Evolutionary conservation across 23 tunicate genomes (phyloP).

Genomic region (Trididemnum miniatum): DNA sequence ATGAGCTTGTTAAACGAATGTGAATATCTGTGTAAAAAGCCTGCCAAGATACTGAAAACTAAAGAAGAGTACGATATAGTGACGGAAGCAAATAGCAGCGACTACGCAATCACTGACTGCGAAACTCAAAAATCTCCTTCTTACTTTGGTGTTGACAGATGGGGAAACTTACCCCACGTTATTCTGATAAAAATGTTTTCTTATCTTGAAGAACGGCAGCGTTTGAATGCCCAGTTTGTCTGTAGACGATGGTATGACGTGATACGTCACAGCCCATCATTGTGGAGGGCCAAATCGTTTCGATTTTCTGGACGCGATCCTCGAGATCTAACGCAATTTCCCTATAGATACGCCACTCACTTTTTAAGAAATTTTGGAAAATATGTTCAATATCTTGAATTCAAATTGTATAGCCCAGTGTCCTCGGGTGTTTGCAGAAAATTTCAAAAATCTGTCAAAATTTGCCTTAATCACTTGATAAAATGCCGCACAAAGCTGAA

Average conservation of each 20-base stretch:
- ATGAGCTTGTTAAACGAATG: constrained; percentile 7
- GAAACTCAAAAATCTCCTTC: too few species aligned
- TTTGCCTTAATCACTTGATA: constrained; percentile 51
- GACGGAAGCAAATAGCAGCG: not conserved
- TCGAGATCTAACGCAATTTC: constrained; percentile 65
- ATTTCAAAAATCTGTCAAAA: constrained; percentile 79
- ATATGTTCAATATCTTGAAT: constrained; percentile 60
- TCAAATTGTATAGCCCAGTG: constrained; percentile 82
- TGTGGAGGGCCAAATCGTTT: constrained; percentile 78
- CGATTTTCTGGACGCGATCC: constrained; percentile 91
- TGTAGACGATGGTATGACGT: constrained; percentile 93
- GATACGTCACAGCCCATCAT: constrained; percentile 61
- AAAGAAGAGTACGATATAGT: constrained; percentile 11
- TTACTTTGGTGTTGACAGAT: not conserved
- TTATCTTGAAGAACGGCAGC: constrained; percentile 48
- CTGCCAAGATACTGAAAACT: constrained; percentile 30
- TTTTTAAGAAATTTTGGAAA: constrained; percentile 75
- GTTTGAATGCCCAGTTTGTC: constrained; percentile 69
- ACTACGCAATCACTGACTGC: too few species aligned
- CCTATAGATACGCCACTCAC: constrained; percentile 78
- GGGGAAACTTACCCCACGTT: constrained; percentile 83
- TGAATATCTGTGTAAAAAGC: not conserved
- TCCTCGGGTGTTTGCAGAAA: constrained; percentile 74
- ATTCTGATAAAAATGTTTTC: constrained; percentile 55
- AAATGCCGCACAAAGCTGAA: constrained; percentile 49